Evolutionary conservation across 2,113 vertebrate species (phyloP), one percentile per base, ranked within the genome.

Genomic region (Sylvicapra grimmia): DNA sequence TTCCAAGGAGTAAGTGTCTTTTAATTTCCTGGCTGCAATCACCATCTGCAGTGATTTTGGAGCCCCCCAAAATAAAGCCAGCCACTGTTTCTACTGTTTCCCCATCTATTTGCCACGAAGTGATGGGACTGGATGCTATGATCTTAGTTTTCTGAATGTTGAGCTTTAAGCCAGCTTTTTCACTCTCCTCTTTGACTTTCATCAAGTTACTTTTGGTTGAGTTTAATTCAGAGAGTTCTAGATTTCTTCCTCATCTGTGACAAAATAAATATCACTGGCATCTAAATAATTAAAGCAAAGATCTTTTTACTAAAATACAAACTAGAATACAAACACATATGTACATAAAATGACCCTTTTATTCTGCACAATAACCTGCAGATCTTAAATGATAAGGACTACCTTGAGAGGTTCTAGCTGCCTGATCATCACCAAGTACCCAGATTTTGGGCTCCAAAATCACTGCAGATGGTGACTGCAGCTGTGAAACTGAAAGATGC

Each of bases 1-100:
- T 72, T 72, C n/a, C 10, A 72, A 40, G n/a, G 2, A 23, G n/a
- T 21, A 72, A 13, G 68, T 0, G 1, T 72, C 68, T 40, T 72
- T 40, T 40, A 40, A 40, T 40, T 72, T 40, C n/a, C 36, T 23
- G 19, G n/a, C 68, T 40, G n/a, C n/a, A 72, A 11, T 72, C 68
- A 72, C 19, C 10, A 40, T 72, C n/a, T 72, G n/a, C n/a, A 40
- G 36, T 72, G 68, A 72, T 40, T 72, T 72, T 40, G 3, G 68
- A 72, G n/a, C 5, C 10, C 19, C 5, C 0, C 0, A 72, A 72
- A 40, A 23, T 23, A 40, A 72, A 40, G 4, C 40, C n/a, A 21
- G 68, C 19, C n/a, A 72, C 10, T 40, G 33, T 68, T 68, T n/a
- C 25, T 25, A 19, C 31, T 5, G n/a, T 40, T 72, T 72, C 19